Evolutionary conservation across 2,888 invertebrate genomes (phyloP).

Genomic region (Alsophila aescularia): DNA sequence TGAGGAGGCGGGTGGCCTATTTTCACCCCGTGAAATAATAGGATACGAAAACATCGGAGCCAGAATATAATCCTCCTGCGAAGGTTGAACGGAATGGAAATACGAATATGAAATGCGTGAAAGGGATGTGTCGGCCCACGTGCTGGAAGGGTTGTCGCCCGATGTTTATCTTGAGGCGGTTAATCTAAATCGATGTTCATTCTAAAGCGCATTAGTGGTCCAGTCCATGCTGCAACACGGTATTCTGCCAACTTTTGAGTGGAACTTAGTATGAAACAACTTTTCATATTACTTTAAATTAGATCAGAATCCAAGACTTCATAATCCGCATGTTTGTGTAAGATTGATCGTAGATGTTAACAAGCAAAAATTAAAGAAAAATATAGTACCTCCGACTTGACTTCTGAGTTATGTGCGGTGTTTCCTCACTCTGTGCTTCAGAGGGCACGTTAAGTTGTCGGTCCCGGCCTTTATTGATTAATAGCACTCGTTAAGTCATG

Average conservation of each 20-base stretch:
- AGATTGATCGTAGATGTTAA: too few species aligned
- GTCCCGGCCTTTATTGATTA: too few species aligned
- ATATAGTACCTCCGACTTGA: too few species aligned
- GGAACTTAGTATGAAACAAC: background rate
- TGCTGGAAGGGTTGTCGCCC: constrained; percentile 73
- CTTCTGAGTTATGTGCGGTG: too few species aligned
- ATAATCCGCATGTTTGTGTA: too few species aligned
- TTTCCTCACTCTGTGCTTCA: too few species aligned
- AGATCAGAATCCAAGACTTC: too few species aligned
- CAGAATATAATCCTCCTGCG: constrained; percentile 83
- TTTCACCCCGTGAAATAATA: constrained; percentile 84
- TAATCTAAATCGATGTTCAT: constrained; percentile 72
- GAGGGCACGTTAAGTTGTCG: too few species aligned
- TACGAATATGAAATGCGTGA: constrained; percentile 81
- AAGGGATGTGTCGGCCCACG: constrained; percentile 75
- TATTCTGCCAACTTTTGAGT: background rate
- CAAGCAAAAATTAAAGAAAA: too few species aligned
- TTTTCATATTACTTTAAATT: too few species aligned
- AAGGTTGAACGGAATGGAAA: constrained; percentile 81
- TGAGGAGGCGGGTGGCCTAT: constrained; percentile 79
- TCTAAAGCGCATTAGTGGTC: constrained; percentile 41
- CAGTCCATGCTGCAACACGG: background rate
- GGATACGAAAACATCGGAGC: constrained; percentile 84
- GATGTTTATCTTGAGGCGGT: constrained; percentile 73
- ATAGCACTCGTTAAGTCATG: too few species aligned